Base-by-base conservation (phyloP, 1,140 invertebrate genomes). In the Rhagoletis pomonella region DNA sequence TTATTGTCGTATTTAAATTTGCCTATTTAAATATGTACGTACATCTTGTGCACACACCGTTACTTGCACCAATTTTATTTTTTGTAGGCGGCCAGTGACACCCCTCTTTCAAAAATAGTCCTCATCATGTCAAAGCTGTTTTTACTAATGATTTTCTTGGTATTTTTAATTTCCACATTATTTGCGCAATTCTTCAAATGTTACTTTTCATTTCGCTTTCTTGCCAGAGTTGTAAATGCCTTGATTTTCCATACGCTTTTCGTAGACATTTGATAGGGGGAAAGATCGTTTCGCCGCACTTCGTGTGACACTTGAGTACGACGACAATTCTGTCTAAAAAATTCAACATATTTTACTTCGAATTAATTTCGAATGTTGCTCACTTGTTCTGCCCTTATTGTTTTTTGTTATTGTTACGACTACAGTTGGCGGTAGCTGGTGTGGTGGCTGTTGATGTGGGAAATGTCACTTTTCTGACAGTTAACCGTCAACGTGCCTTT, bases 381-480 rank as follows among this genome's bases (percentile, higher is more conserved):
- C 67, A 58, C n/a, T 86, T 86, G 12, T 14, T 67, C 10, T 58
- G 6, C 17, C 39, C 14, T 7, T 73, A 3, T 0, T n/a, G 67
- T 42, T 47, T 4, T 44, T 62, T 73, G 42, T 44, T 69, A 42
- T 69, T 69, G 29, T 5, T 73, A 42, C 14, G 2, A 12, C 50
- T 50, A 14, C 47, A 17, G 7, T 84, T 58, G 29, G 9, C 67
- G 67, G 17, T 14, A 5, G 64, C 64, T 14, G 17, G 29, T 29
- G n/a, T 65, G 17, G n/a, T 10, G 50, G 50, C 29, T 84, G 50
- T 62, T 88, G 88, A 88, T 88, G 88, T 88, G 88, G 88, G 88
- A 88, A 86, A 88, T 88, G 88, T 88, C 88, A 88, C 85, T 86
- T 87, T 88, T 87, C 77, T 88, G 87, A 88, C 87, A 88, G 47